Conservation (phyloP, 2,113 vertebrate species). For the Bujurquina vittata region DNA sequence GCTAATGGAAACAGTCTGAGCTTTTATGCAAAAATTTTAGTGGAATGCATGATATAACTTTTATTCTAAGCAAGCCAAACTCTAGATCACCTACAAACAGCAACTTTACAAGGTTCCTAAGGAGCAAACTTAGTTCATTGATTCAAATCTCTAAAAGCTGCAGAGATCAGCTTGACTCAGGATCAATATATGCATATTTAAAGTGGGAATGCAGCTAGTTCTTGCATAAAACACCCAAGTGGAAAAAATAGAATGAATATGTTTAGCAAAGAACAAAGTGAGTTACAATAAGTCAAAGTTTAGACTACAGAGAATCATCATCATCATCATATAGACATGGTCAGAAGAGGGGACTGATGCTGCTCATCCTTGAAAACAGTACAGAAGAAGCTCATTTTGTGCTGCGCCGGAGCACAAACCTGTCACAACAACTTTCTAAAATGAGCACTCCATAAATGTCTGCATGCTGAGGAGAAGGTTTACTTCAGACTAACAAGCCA, state of each 20-base stretch:
- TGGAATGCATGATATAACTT: background rate
- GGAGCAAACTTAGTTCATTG: background rate
- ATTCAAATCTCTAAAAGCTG: background rate
- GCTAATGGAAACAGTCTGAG: background rate
- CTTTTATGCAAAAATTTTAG: background rate
- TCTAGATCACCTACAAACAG: background rate
- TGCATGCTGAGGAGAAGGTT: conserved; percentile 1
- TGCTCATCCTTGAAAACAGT: background rate
- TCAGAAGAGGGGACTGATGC: background rate
- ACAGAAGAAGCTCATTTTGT: background rate
- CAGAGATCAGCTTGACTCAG: background rate
- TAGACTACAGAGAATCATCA: background rate
- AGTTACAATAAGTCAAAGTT: background rate
- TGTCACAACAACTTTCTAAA: conserved; percentile 40
- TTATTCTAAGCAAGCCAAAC: background rate
- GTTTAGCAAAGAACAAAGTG: background rate
- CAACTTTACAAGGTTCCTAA: background rate
- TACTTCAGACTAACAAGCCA: conserved; percentile 21
- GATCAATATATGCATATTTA: background rate
- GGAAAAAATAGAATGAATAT: background rate
- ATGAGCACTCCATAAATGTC: conserved; percentile 9
- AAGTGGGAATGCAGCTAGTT: background rate
- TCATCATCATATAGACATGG: background rate
- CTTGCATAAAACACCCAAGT: background rate
- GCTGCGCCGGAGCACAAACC: background rate